These are phyloP conservation scores for Glaucomys volans DNA, from an alignment of 2,113 vertebrate species.

Conservation along the genomic window DNA sequence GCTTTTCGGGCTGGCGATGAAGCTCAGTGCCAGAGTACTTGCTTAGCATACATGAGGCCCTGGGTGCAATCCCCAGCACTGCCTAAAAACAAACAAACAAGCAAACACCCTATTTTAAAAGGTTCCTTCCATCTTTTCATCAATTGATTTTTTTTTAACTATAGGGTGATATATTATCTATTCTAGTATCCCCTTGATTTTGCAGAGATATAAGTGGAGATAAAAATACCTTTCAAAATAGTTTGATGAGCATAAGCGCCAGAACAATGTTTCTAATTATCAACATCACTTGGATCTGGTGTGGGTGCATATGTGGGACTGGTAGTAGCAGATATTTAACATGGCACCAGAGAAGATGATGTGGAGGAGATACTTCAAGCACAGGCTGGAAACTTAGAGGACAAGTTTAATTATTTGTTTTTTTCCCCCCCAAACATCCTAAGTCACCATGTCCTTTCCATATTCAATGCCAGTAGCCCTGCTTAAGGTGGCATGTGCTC, in stretches of 20 bases:
- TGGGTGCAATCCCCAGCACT: too few relatives aligned
- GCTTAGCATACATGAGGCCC: too few relatives aligned
- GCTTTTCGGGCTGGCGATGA: neutral
- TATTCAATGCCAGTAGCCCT: neutral
- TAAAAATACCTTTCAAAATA: neutral
- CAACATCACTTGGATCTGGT: neutral
- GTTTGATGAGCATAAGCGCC: neutral
- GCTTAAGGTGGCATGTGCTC: neutral
- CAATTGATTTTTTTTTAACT: neutral
- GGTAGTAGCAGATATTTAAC: neutral
- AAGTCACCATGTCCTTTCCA: neutral
- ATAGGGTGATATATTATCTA: rapidly evolving
- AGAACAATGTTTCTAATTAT: neutral
- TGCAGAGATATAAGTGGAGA: neutral
- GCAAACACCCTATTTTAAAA: too few relatives aligned
- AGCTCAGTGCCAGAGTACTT: too few relatives aligned
- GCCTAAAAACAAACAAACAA: too few relatives aligned
- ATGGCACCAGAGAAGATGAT: neutral
- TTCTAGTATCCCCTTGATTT: neutral
- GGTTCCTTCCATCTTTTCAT: neutral
- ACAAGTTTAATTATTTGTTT: neutral
- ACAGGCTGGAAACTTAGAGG: neutral
- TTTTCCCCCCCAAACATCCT: neutral
- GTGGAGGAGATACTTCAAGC: neutral
- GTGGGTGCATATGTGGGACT: neutral